Evolutionary conservation across 2,888 invertebrate genomes (phyloP), one percentile per base, ranked within the genome.

Genomic region (Mesoligia furuncula): DNA sequence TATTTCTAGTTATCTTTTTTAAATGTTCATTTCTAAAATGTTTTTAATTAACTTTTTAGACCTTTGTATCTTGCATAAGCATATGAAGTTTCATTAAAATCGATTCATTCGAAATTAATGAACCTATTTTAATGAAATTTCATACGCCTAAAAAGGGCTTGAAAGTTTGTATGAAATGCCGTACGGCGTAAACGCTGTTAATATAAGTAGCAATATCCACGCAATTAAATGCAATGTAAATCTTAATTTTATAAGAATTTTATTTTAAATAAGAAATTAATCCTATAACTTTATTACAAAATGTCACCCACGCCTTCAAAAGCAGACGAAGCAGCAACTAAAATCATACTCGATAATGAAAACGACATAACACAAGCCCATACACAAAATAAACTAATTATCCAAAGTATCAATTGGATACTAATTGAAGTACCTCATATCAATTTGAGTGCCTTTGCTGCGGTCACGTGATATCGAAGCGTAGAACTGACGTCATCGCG

Each of bases 361-460:
- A 39, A 69, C 15, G 11, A 36, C 31, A 62, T 62, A n/a, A 57
- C 11, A 57, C 5, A 57, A 54, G 48, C 17, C 2, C 27, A 61
- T 20, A 15, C 31, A 64, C 61, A n/a, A 31, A 81, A 83, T 81
- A 59, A 77, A 67, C 78, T 85, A 81, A 78, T 82, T 64, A 82
- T 64, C 39, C 71, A 51, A 78, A 84, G 66, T 82, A 66, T 77
- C 79, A 82, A 89, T 87, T 87, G 67, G 84, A 73, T 79, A 85
- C 85, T 90, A 91, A 91, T 91, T 91, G 92, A 81, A 78, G 82
- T 84, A 67, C 74, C 68, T 75, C 78, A 73, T 36, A 83, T 73
- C 86, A 85, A 82, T 86, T 81, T 73, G 81, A 75, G 77, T 83
- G 85, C 87, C 90, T 90, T 90, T 92, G 84, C 85, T 86, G 90